Conservation (phyloP, 2,797 vertebrate species). For the Acipenser oxyrinchus region DNA sequence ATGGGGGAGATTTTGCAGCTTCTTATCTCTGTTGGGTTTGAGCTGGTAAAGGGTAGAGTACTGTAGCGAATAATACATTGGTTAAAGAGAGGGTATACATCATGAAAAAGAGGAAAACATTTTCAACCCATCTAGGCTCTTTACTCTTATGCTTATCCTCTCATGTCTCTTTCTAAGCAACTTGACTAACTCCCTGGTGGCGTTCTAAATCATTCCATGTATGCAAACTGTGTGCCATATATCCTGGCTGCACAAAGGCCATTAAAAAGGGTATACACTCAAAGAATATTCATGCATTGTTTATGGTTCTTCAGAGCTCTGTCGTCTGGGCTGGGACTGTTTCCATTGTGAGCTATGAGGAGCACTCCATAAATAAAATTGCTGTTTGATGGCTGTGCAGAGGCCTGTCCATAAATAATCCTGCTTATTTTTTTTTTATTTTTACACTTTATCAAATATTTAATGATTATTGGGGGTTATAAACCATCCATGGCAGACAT, state of each 20-base stretch:
- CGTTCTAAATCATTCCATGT: constrained; percentile 34
- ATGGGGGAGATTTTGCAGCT: too few relatives aligned
- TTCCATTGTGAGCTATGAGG: constrained; percentile 14
- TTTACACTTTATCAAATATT: constrained; percentile 55
- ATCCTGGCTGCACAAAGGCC: constrained; percentile 37
- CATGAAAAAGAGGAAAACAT: background rate
- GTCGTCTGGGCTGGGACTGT: constrained; percentile 9
- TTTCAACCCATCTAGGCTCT: constrained; percentile 20
- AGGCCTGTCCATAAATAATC: constrained; percentile 48
- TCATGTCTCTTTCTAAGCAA: constrained; percentile 29
- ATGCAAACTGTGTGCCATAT: constrained; percentile 30
- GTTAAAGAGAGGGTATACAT: constrained; percentile 21
- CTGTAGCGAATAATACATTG: too few relatives aligned
- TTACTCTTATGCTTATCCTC: constrained; percentile 16
- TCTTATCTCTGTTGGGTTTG: too few relatives aligned
- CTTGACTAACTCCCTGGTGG: constrained; percentile 17
- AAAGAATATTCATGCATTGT: constrained; percentile 49
- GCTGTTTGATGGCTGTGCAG: constrained; percentile 36
- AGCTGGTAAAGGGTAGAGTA: too few relatives aligned
- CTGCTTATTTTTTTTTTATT: constrained; percentile 23
- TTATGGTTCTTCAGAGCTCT: constrained; percentile 25
- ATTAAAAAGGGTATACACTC: constrained; percentile 35
- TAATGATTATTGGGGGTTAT: constrained; percentile 36
- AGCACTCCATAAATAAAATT: constrained; percentile 38
- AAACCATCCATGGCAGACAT: constrained; percentile 29